Percentiles rank a stretch among this genome's conserved stretches.
Conservation (phyloP, 2,888 invertebrate genomes). For the Tipula confusa region DNA sequence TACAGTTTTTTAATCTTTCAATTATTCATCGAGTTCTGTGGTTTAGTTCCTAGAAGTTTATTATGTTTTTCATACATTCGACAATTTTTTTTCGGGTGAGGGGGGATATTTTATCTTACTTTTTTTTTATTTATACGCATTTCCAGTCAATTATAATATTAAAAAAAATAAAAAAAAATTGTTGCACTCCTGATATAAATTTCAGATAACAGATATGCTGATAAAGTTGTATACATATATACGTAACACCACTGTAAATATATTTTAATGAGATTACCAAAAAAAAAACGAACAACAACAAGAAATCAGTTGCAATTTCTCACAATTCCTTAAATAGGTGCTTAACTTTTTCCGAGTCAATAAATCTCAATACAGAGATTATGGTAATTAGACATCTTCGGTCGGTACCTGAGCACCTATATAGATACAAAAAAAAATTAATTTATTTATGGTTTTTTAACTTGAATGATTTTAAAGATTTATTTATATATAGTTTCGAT, state of each 20-base stretch:
- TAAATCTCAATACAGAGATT: background rate
- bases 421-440: background rate
- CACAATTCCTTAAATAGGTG: background rate
- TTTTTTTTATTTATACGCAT: background rate
- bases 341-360: slow-evolving; percentile 12
- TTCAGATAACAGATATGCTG: background rate
- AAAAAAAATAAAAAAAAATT: too few species aligned
- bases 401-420: background rate
- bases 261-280: background rate
- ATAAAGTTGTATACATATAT: background rate
- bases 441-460: slow-evolving; percentile 16
- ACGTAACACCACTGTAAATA: background rate
- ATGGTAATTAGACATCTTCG: background rate
- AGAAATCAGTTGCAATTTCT: background rate
- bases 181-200: background rate
- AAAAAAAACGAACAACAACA: background rate
- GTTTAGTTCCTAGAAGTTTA: background rate
- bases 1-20: background rate
- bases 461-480: background rate
- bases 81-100: background rate
- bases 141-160: background rate
- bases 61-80: background rate
- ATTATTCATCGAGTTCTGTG: background rate
- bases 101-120: background rate
- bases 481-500: background rate